phyloP scores from a whole-genome alignment of 1,140 invertebrate species.

The Lordiphosa clarofinis region DNA sequence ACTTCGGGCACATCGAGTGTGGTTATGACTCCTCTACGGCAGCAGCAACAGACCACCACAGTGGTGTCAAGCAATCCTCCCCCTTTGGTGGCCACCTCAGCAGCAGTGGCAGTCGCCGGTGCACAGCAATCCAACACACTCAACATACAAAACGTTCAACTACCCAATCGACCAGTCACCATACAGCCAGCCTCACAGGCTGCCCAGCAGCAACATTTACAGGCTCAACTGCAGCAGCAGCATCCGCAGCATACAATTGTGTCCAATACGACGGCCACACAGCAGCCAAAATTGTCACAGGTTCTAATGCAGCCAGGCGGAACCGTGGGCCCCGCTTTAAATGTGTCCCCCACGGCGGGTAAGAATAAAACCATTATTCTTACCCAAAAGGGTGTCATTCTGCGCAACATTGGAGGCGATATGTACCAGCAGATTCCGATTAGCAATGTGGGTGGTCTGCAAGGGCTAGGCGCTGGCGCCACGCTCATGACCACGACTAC shows the following conservation, averaged over 20 bases:
- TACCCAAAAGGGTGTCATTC: conserved; percentile 75
- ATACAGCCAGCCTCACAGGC: conserved; percentile 78
- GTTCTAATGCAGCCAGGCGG: conserved; percentile 65
- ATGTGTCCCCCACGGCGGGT: conserved; percentile 52
- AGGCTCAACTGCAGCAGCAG: conserved; percentile 72
- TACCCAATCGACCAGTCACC: conserved; percentile 73
- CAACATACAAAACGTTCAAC: conserved; percentile 77
- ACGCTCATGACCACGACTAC: conserved; percentile 68
- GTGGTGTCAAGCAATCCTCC: conserved; percentile 68
- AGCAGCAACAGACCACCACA: conserved; percentile 54
- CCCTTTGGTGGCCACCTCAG: conserved; percentile 65
- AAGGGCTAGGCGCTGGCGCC: conserved; percentile 54
- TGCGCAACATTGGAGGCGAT: conserved; percentile 75
- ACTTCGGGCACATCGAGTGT: conserved; percentile 66
- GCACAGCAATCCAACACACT: conserved; percentile 54
- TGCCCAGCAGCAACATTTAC: conserved; percentile 74
- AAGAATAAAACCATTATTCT: conserved; percentile 79
- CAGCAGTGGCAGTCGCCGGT: conserved; percentile 43
- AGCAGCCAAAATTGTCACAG: conserved; percentile 74
- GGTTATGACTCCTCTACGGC: conserved; percentile 69
- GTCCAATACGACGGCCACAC: conserved; percentile 73
- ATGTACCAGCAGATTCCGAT: conserved; percentile 79
- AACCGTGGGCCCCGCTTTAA: conserved; percentile 40
- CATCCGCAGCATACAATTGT: conserved; percentile 78
- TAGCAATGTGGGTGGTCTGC: conserved; percentile 66